Conservation (phyloP, 2,113 vertebrate species). For the Clarias gariepinus region DNA sequence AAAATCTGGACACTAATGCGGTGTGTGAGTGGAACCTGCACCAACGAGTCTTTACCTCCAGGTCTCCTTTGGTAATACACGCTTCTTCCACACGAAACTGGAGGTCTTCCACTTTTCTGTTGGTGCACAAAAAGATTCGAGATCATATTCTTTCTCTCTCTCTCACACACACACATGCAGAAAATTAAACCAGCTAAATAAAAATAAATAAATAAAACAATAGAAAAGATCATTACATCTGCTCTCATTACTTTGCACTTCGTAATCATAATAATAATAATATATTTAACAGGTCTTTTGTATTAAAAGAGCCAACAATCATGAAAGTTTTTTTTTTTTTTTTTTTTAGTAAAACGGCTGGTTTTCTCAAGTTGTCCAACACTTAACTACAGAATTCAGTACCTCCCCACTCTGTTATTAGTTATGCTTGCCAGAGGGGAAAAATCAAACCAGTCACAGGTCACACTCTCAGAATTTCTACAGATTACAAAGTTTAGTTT, state of each 20-base stretch:
- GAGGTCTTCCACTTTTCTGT: slow-evolving; percentile 96
- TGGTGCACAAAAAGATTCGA: slow-evolving; percentile 41
- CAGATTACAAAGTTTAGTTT: too few species aligned
- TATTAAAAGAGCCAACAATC: background rate
- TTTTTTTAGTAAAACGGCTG: too few species aligned
- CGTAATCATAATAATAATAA: background rate
- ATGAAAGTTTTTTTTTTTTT: too few species aligned
- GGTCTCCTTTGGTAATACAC: slow-evolving; percentile 97
- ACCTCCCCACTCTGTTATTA: background rate
- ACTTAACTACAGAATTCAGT: background rate
- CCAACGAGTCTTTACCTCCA: slow-evolving; percentile 84
- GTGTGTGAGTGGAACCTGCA: background rate
- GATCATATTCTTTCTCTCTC: background rate
- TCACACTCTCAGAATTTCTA: too few species aligned
- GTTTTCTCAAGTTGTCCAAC: background rate
- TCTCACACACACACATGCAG: background rate
- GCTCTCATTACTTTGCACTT: background rate
- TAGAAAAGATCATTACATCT: background rate
- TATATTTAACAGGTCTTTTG: background rate
- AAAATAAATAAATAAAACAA: too few species aligned
- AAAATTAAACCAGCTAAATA: too few species aligned
- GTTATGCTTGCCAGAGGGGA: too few species aligned
- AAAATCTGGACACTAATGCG: background rate
- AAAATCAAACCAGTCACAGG: too few species aligned
- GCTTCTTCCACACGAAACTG: slow-evolving; percentile 98